Percentiles rank a stretch among this genome's conserved stretches.
Conservation (phyloP, 2,113 vertebrate genomes). For the Lophotis ruficrista region DNA sequence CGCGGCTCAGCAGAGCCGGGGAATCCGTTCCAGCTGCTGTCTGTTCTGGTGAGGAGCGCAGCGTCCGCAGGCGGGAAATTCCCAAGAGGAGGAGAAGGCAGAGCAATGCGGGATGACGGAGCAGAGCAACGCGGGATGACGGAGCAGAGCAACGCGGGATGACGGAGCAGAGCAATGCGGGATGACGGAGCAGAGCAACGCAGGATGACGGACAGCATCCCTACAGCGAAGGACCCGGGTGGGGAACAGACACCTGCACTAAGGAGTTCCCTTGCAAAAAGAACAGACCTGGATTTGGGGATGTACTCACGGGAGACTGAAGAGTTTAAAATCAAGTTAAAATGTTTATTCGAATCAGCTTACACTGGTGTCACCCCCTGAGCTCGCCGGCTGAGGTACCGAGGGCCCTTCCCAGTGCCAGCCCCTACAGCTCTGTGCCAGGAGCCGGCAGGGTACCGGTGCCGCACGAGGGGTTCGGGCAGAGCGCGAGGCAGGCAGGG, state of each 20-base stretch:
- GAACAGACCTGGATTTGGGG: not conserved
- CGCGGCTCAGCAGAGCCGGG: too few relatives aligned
- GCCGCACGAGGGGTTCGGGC: not conserved
- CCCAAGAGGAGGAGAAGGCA: not conserved
- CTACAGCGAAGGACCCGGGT: not conserved
- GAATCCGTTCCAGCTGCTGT: too few relatives aligned
- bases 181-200: not conserved
- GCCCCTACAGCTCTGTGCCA: accelerated
- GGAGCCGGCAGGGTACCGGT: too few relatives aligned
- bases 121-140: not conserved
- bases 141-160: not conserved
- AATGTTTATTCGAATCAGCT: not conserved
- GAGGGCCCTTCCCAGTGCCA: accelerated
- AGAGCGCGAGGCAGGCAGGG: not conserved
- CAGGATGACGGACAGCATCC: accelerated
- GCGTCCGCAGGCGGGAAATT: not conserved
- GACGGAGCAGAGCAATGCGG: too few relatives aligned
- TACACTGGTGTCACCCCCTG: not conserved
- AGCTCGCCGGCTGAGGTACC: accelerated
- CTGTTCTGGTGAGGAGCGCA: not conserved
- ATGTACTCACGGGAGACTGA: not conserved
- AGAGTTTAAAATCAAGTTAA: not conserved
- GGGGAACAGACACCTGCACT: not conserved
- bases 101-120: not conserved
- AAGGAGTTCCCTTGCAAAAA: not conserved